Base-by-base conservation (phyloP, 2,113 vertebrate species). In the Poeciliopsis occidentalis region DNA sequence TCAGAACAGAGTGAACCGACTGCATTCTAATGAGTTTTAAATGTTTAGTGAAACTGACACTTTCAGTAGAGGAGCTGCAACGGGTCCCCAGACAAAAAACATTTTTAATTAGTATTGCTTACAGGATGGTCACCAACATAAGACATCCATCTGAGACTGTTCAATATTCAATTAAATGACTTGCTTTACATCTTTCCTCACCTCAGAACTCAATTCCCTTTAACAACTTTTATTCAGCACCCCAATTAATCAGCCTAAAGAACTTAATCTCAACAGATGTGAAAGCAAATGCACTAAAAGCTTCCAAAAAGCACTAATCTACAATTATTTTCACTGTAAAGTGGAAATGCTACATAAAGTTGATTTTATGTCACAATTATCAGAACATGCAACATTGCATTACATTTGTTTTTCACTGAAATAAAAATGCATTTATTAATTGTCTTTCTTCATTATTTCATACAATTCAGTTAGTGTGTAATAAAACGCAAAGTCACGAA, bases 111-210 rank as follows among this genome's bases (percentile, higher is more conserved):
- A 94, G 91, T 91, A 88, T 83, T 75, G 81, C 84, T 85, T 85
- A 83, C 87, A 77, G 91, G 90, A 91, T 84, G 89, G 89, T 90
- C 92, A 89, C 83, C 91, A 80, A 86, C 85, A 82, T 91, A 34
- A 89, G 83, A 90, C 80, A 89, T 86, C 83, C 90, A 92, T 82
- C 79, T 92, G 84, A 89, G 89, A 88, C 80, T 71, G 93, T 93
- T 93, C 88, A 87, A 87, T 84, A 85, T 89, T 89, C 95, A 92
- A 96, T 95, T 95, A 95, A 89, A 91, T 91, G 89, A 79, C 69
- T 87, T 76, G 88, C 90, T 81, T 71, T 89, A 92, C 86, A 91
- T 85, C 87, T 81, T 67, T 83, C 74, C 85, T 88, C 67, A 86
- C 85, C 82, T 89, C 72, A 39, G 89, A 87, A 85, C 85, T 93